A percentile compares a stretch with the other conserved stretches of the same genome.
These are phyloP conservation scores for Shinisaurus crocodilurus DNA, from an alignment of 2,113 vertebrate species.

Conservation along the genomic window DNA sequence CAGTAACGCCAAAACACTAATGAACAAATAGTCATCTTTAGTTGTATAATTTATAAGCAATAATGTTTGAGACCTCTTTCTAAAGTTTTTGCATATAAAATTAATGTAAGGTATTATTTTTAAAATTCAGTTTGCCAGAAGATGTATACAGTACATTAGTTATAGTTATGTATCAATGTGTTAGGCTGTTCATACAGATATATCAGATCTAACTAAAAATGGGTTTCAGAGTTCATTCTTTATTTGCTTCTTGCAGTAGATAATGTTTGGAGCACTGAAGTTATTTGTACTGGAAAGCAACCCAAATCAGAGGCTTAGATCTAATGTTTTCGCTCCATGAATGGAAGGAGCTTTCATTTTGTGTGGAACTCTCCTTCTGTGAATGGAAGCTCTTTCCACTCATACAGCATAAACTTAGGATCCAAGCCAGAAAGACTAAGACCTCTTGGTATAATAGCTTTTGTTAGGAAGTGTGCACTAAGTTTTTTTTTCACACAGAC, in stretches of 20 bases:
- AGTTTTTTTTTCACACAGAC: not conserved
- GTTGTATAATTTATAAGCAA: slow-evolving; percentile 1
- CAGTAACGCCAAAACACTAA: slow-evolving; percentile 4
- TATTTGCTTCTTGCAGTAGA: not conserved
- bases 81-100: not conserved
- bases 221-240: not conserved
- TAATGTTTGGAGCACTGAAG: not conserved
- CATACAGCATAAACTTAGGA: not conserved
- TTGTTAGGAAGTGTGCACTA: not conserved
- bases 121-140: not conserved
- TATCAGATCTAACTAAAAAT: not conserved
- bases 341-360: not conserved
- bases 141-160: not conserved
- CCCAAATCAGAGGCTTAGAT: not conserved
- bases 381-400: not conserved
- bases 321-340: not conserved
- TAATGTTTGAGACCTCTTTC: fast-evolving
- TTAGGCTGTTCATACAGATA: not conserved
- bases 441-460: not conserved
- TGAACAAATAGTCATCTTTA: not conserved
- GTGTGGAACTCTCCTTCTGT: not conserved
- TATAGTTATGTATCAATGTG: not conserved
- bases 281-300: not conserved
- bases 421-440: not conserved
- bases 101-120: not conserved